These are phyloP conservation scores for Otocyon megalotis DNA, from an alignment of 2,113 vertebrate species.

Conservation along the genomic window DNA sequence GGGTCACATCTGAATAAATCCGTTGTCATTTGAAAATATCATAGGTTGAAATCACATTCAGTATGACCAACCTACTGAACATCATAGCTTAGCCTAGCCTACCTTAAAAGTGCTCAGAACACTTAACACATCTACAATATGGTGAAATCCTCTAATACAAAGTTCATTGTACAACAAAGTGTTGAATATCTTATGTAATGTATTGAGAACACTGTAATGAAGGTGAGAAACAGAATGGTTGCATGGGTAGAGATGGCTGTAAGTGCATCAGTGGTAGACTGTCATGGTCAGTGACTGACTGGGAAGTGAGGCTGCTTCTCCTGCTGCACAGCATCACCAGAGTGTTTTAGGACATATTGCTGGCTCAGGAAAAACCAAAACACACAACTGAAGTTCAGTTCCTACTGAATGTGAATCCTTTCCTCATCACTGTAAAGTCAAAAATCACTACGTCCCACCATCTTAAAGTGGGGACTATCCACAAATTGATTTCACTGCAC, in stretches of 20 bases:
- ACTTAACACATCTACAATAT: neutral
- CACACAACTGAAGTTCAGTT: neutral
- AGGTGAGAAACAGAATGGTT: neutral
- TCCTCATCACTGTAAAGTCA: neutral
- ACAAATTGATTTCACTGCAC: neutral
- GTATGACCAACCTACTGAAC: neutral
- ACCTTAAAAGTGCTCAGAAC: neutral
- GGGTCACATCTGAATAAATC: neutral
- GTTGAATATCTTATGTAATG: neutral
- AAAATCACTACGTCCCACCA: neutral
- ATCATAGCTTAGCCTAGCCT: neutral
- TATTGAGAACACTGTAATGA: neutral
- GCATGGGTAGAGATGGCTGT: neutral
- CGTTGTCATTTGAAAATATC: neutral
- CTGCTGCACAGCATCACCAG: neutral
- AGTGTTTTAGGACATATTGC: neutral
- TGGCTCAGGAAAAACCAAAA: too few species aligned
- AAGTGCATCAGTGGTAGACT: neutral
- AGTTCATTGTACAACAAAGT: neutral
- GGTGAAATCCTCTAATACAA: neutral
- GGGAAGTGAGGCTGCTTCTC: neutral
- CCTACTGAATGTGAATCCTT: neutral
- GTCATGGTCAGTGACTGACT: neutral
- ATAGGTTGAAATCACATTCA: neutral
- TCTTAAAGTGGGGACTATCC: neutral